These are phyloP conservation scores for Chloroceryle aenea DNA, from an alignment of 2,113 vertebrate species.

Conservation along the genomic window DNA sequence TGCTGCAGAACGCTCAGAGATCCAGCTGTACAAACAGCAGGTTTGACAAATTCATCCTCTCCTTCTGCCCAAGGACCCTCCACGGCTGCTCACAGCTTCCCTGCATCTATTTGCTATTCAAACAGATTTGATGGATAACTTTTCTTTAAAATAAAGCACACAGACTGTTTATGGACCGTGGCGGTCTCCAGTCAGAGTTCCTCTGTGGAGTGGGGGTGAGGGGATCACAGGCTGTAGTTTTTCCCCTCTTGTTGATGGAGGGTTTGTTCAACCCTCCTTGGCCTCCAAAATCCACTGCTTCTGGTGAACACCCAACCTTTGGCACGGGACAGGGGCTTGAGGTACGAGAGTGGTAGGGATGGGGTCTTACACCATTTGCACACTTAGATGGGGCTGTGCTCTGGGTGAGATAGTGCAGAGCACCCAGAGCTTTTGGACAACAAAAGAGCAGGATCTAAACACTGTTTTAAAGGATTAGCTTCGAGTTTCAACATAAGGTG, in stretches of 20 bases:
- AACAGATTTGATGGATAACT: slow-evolving; percentile 18
- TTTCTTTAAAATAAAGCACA: neutral
- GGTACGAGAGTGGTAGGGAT: neutral
- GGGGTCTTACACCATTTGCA: neutral
- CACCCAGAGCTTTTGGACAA: neutral
- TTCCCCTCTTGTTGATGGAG: neutral
- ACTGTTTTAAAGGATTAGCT: neutral
- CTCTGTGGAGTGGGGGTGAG: neutral
- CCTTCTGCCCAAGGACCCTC: slow-evolving; percentile 31
- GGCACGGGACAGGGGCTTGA: fast-evolving
- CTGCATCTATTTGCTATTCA: neutral
- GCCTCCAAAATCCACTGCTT: neutral
- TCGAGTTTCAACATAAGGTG: neutral
- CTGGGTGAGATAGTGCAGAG: neutral
- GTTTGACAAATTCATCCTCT: slow-evolving; percentile 28
- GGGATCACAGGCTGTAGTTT: neutral
- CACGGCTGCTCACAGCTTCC: neutral
- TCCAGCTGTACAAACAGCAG: slow-evolving; percentile 35
- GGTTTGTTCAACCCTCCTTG: neutral
- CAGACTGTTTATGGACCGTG: neutral
- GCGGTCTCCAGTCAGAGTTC: neutral
- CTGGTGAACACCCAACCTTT: neutral
- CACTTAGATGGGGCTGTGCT: neutral
- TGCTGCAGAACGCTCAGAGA: neutral
- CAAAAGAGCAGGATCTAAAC: neutral